Percentiles rank a stretch among this genome's conserved stretches.
These are phyloP conservation scores for Frankliniella intonsa DNA, from an alignment of 2,888 invertebrate species.

Conservation along the genomic window DNA sequence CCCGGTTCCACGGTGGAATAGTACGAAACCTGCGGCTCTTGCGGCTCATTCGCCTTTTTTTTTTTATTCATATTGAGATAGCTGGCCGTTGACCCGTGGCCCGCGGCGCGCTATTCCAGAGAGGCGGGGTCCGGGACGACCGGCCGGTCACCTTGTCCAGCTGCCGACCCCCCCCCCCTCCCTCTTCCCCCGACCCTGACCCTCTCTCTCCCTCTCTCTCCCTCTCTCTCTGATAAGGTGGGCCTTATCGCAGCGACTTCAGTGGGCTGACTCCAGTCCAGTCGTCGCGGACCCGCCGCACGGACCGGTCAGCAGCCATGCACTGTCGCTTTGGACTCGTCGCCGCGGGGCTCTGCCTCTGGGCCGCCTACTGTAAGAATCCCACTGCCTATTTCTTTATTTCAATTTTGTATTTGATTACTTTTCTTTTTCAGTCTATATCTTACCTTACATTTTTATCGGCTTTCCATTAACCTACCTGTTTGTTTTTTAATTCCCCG, in stretches of 20 bases:
- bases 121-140: too few relatives aligned
- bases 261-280: neutral
- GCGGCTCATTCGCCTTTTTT: too few relatives aligned
- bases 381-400: neutral
- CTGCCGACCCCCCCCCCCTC: neutral
- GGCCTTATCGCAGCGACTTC: neutral
- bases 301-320: neutral
- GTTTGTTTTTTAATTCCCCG: neutral
- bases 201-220: neutral
- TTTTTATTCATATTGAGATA: too few relatives aligned
- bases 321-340: neutral
- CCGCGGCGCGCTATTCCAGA: too few relatives aligned
- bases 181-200: neutral
- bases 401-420: neutral
- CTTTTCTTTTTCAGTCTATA: neutral
- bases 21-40: too few relatives aligned
- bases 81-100: too few relatives aligned
- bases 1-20: too few relatives aligned
- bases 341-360: neutral
- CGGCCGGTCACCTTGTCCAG: too few relatives aligned
- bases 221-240: neutral
- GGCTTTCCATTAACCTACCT: neutral
- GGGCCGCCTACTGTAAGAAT: neutral
- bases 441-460: too few relatives aligned
- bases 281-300: neutral